Percentiles rank a stretch among this genome's conserved stretches.
These are phyloP conservation scores for Engraulis encrasicolus DNA, from an alignment of 2,113 vertebrate species.

Conservation along the genomic window DNA sequence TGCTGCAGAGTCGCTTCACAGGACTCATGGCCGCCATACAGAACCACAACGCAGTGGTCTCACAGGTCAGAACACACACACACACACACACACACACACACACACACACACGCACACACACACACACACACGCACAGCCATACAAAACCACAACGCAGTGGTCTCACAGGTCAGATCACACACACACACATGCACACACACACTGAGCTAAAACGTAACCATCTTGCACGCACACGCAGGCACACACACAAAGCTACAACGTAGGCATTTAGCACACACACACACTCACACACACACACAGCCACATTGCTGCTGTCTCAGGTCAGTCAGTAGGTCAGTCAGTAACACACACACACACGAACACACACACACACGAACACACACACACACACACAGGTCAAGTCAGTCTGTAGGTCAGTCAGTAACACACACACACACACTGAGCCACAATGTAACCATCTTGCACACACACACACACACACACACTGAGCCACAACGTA, in stretches of 20 bases:
- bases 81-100: background rate
- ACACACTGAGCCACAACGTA: background rate
- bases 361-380: no score
- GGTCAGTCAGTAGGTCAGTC: no score
- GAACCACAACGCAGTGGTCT: background rate
- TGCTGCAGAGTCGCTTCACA: constrained; percentile 26
- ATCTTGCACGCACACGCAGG: background rate
- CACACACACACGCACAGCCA: no score
- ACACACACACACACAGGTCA: no score
- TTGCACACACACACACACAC: no score
- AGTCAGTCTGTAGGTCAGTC: no score
- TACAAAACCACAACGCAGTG: background rate
- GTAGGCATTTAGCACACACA: background rate
- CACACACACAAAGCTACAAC: background rate
- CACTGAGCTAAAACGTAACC: no score
- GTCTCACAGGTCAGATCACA: background rate
- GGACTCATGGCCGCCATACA: constrained; percentile 8
- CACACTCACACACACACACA: background rate
- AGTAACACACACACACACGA: no score
- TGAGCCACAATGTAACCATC: no score
- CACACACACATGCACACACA: background rate
- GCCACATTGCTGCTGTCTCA: no score
- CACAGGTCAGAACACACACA: background rate
- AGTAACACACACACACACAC: no score
- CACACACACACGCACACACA: no score